These are phyloP conservation scores for Tamias sibiricus DNA, from an alignment of 2,113 vertebrate species.

Conservation along the genomic window DNA sequence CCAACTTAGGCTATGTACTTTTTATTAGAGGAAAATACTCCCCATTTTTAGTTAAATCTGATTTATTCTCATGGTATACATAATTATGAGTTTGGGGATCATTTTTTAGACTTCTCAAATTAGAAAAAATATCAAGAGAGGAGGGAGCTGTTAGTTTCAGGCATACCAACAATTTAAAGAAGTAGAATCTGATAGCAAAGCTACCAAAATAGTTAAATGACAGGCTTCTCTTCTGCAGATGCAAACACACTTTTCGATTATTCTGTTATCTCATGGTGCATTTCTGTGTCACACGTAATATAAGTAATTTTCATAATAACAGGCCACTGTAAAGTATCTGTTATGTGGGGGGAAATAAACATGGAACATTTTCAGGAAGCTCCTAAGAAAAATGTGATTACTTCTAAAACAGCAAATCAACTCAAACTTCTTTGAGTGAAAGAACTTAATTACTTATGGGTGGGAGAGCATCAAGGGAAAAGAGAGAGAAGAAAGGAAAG, in stretches of 20 bases:
- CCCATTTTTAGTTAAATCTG: neutral
- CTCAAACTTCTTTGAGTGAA: neutral
- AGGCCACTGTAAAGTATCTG: neutral
- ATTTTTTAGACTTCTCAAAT: neutral
- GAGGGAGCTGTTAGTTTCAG: neutral
- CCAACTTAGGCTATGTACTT: neutral
- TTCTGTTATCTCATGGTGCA: neutral
- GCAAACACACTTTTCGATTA: neutral
- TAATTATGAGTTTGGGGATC: neutral
- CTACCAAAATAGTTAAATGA: neutral
- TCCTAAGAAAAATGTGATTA: neutral
- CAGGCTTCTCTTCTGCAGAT: neutral
- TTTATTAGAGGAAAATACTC: neutral
- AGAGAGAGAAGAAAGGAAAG: neutral
- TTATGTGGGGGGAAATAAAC: neutral
- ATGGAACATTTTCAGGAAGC: neutral
- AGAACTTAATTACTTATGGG: neutral
- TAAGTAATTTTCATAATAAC: neutral
- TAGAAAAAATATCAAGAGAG: neutral
- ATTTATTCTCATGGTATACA: neutral
- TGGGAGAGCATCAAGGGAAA: neutral
- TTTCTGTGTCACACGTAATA: neutral
- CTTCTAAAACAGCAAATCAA: conserved; percentile 9
- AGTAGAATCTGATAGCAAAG: neutral
- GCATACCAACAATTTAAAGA: neutral